Evolutionary conservation across 2,797 vertebrate genomes (phyloP), one percentile per base, ranked within the genome.

Genomic region (Crypturellus tataupa): DNA sequence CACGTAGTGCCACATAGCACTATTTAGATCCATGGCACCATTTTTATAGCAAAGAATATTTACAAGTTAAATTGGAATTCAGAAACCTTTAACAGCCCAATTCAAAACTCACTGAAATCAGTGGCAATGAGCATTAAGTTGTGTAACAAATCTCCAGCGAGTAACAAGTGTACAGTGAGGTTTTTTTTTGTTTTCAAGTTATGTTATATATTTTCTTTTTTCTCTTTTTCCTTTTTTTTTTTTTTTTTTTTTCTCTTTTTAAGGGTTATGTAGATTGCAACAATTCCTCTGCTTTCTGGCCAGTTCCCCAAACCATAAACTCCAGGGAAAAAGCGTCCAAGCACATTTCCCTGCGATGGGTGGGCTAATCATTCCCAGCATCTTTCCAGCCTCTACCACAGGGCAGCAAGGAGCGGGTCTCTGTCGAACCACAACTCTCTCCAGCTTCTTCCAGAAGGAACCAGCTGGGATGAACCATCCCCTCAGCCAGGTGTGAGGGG

Each of bases 401-500:
- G 10, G 24, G 46, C 44, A 80, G 53, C 46, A 46, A 60, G 33
- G 15, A 46, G 16, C 23, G 56, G 47, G 27, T 59, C 27, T 56
- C 65, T 69, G 27, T 15, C 8, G 35, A 72, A 47, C 25, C 24
- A 63, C 81, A 87, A 60, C 20, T 42, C 72, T 18, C 65, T 95
- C 69, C 72, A 51, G 40, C 39, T 89, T 51, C 79, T 85, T 88
- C 42, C 90, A 67, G 12, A 51, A 51, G 12, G 24, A 51, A 51
- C 40, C 3, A 2, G 55, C 18, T 2, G 12, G 27, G 63, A 68
- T 5, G 58, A 42, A 25, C 16, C 51, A 47, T 16, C 25, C 10
- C 49, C 31, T n/a, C 37, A 42, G 49, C 60, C 47, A 51, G 60
- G 8, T 0, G 0, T n/a, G 58, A 68, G 2, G 1, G 1, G n/a